Evolutionary conservation across 2,888 invertebrate genomes (phyloP).

Genomic region (Alitta virens): DNA sequence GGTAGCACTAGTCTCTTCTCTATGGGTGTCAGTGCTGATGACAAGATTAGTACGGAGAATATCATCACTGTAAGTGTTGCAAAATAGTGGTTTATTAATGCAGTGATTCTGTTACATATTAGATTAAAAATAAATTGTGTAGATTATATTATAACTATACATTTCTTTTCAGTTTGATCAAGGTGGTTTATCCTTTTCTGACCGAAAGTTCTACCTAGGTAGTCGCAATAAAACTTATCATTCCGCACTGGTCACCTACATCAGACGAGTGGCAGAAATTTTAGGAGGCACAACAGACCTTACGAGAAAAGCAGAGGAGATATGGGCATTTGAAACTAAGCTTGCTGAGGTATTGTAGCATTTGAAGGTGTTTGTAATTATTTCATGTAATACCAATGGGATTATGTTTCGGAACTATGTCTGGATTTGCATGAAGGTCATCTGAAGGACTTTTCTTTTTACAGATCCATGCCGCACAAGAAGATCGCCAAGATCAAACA

Average conservation of each 20-base stretch:
- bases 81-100: background rate
- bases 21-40: slow-evolving; percentile 35
- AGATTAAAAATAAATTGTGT: background rate
- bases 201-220: slow-evolving; percentile 35
- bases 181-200: slow-evolving; percentile 37
- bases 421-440: too few relatives aligned
- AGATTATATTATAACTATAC: background rate
- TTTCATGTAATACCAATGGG: too few relatives aligned
- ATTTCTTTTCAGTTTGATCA: slow-evolving; percentile 40
- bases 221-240: slow-evolving; percentile 30
- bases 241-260: slow-evolving; percentile 33
- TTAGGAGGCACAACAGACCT: slow-evolving; percentile 34
- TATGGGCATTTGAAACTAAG: slow-evolving; percentile 42
- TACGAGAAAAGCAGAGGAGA: slow-evolving; percentile 28
- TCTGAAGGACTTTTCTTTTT: too few relatives aligned
- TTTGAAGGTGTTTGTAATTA: too few relatives aligned
- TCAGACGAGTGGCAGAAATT: slow-evolving; percentile 29
- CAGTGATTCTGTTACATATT: too few relatives aligned
- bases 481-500: slow-evolving; percentile 14
- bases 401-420: too few relatives aligned
- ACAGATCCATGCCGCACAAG: slow-evolving; percentile 7
- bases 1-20: slow-evolving; percentile 35
- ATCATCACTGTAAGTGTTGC: slow-evolving; percentile 33
- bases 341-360: slow-evolving; percentile 44
- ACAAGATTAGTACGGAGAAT: slow-evolving; percentile 37